These are phyloP conservation scores for Chiloscyllium punctatum DNA, from an alignment of 2,797 vertebrate genomes.

Conservation along the genomic window DNA sequence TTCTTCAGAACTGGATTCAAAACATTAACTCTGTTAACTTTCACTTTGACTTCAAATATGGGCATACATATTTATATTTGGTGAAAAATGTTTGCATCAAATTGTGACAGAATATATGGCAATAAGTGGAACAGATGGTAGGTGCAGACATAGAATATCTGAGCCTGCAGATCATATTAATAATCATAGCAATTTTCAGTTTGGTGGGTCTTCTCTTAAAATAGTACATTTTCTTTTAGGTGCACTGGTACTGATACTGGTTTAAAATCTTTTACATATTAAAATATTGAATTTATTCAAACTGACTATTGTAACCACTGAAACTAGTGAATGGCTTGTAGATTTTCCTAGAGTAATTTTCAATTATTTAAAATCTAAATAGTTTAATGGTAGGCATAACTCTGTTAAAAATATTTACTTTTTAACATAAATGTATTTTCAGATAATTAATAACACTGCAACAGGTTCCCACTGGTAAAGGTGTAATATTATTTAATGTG, in stretches of 20 bases:
- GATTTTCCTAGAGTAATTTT: background rate
- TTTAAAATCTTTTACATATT: background rate
- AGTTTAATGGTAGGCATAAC: background rate
- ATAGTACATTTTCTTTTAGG: background rate
- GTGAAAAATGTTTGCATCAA: background rate
- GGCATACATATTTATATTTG: background rate
- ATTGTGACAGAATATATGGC: background rate
- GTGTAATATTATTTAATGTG: background rate
- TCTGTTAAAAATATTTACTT: background rate
- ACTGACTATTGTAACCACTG: background rate
- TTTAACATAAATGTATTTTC: background rate
- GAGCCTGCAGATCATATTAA: background rate
- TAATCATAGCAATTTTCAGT: background rate
- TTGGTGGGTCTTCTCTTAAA: background rate
- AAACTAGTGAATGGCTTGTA: background rate
- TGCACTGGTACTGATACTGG: background rate
- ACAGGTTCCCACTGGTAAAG: background rate
- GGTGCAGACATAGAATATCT: background rate
- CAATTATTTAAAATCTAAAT: background rate
- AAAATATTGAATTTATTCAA: background rate
- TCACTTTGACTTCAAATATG: background rate
- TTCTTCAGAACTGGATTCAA: no score
- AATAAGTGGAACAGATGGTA: background rate
- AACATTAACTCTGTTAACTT: no score
- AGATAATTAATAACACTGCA: background rate